A percentile compares a stretch with the other conserved stretches of the same genome.
Evolutionary conservation across 64 coral and sea anemone genomes (phyloP).

Genomic region (Astreopora myriophthalma): DNA sequence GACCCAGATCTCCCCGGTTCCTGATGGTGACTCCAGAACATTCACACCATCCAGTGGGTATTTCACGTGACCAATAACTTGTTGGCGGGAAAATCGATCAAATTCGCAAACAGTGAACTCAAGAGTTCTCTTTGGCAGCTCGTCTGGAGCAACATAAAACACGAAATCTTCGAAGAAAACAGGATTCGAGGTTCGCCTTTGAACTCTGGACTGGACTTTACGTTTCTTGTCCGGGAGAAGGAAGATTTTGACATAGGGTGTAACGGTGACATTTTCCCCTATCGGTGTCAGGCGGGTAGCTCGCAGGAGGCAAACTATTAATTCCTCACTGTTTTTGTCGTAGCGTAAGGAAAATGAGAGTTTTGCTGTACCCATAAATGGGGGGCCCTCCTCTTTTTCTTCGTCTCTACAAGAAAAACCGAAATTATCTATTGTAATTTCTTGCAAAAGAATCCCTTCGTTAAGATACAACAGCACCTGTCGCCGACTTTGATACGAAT

Average conservation of each 20-base stretch:
- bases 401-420: slow-evolving; percentile 1
- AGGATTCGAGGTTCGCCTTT: slow-evolving; percentile 83
- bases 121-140: slow-evolving; percentile 63
- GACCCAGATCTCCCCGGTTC: slow-evolving; percentile 81
- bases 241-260: slow-evolving; percentile 83
- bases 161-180: slow-evolving; percentile 94
- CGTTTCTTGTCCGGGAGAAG: slow-evolving; percentile 89
- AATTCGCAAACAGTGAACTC: slow-evolving; percentile 92
- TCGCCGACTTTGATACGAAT: too few relatives aligned
- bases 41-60: slow-evolving; percentile 67
- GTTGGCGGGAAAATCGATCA: slow-evolving; percentile 96
- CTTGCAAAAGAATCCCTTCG: background rate
- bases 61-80: slow-evolving; percentile 89
- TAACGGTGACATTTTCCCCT: slow-evolving; percentile 78
- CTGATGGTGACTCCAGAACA: slow-evolving; percentile 5
- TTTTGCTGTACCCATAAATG: slow-evolving; percentile 76
- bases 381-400: slow-evolving; percentile 63
- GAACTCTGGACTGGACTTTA: slow-evolving; percentile 82
- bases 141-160: slow-evolving; percentile 67
- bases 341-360: slow-evolving; percentile 79
- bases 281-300: slow-evolving; percentile 78
- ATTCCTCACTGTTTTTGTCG: slow-evolving; percentile 73
- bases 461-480: too few relatives aligned
- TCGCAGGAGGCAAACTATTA: slow-evolving; percentile 69
- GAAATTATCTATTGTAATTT: background rate